These are phyloP conservation scores for Origma solitaria DNA, from an alignment of 2,113 vertebrate species.

Conservation along the genomic window DNA sequence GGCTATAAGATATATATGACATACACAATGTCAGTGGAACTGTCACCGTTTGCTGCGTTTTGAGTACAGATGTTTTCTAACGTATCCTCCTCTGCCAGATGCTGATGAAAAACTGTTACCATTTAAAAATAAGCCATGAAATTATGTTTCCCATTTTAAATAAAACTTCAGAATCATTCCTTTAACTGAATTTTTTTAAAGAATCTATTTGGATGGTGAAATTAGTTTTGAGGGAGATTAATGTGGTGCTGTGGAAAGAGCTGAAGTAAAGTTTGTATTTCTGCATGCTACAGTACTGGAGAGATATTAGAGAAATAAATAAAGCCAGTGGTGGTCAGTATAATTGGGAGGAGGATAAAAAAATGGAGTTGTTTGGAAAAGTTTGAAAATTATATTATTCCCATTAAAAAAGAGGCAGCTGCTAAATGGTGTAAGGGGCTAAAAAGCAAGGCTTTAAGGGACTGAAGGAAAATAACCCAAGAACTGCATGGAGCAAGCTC, in stretches of 20 bases:
- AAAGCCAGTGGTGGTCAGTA: background rate
- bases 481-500: background rate
- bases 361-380: background rate
- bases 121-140: background rate
- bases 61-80: background rate
- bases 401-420: background rate
- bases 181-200: background rate
- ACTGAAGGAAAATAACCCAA: background rate
- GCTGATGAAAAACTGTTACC: background rate
- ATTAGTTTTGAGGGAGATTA: background rate
- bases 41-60: fast-evolving
- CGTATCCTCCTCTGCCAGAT: background rate
- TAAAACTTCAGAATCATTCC: background rate
- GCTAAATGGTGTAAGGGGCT: background rate
- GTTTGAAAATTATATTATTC: background rate
- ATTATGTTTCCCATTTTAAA: background rate
- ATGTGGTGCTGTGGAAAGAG: background rate
- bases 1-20: background rate
- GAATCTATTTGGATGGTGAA: background rate
- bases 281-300: background rate
- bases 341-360: background rate
- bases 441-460: background rate
- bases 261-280: background rate
- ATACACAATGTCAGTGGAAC: background rate
- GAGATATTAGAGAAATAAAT: conserved; percentile 33